Base-by-base conservation (phyloP, 2,888 invertebrate species). In the Lamproptera curius region DNA sequence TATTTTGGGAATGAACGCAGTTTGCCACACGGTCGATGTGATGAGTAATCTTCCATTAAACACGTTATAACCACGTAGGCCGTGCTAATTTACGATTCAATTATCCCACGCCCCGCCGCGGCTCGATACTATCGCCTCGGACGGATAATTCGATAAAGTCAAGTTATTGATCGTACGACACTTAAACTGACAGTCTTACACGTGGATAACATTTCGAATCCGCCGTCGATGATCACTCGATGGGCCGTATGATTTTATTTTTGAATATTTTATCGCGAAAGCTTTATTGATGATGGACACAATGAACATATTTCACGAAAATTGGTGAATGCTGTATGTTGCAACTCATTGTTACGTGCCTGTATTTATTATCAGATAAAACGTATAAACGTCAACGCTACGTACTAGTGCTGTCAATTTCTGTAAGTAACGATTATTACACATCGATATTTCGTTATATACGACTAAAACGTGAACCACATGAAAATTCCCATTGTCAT, bases 11-110 rank as follows among this genome's bases (percentile, higher is more conserved):
- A 28, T 40, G 35, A 40, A 17, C 42, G 33, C 33, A 17, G 17
- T 16, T 14, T 33, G 45, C 31, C 20, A 11, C 36, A 34, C 35
- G 28, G 28, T 11, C 44, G 23, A 43, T 3, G 23, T 40, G 43
- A 35, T 43, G 47, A 49, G 49, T 49, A 43, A 49, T 49, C 39
- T 28, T 17, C 43, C 49, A 49, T 49, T 39, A 39, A 43, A 44
- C 36, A 17, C 39, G 28, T 38, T 44, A 33, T 37, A 31, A n/a
- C 39, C 35, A 40, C 39, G 49, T 49, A 43, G 43, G 43, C 14
- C 28, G 49, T 44, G 49, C 40, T 43, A 43, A 44, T 49, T 49
- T 49, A 49, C 49, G 49, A 44, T 44, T 40, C 49, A 49, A 49
- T 49, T 49, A 43, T 44, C 43, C 49, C 40, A 49, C 49, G 43